phyloP scores from a whole-genome alignment of 2,888 invertebrate species.

The Phaedon cochleariae region DNA sequence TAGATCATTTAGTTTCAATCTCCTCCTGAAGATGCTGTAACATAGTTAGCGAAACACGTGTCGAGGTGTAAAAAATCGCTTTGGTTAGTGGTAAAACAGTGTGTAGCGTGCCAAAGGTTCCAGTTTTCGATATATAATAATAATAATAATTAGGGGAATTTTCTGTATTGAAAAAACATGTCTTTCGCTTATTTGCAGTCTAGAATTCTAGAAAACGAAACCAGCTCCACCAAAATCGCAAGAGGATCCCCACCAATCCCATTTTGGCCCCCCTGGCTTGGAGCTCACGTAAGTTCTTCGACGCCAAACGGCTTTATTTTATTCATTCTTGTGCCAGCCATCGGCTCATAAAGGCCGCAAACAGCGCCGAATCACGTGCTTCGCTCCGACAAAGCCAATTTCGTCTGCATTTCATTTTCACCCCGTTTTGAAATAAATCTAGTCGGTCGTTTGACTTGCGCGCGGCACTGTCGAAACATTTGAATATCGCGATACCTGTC shows the following conservation, averaged over 20 bases:
- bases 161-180: too few relatives aligned
- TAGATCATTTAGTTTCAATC: too few relatives aligned
- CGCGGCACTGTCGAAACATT: background rate
- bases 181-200: too few relatives aligned
- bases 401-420: background rate
- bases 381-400: background rate
- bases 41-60: too few relatives aligned
- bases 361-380: background rate
- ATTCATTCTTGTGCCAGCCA: constrained; percentile 1
- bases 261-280: background rate
- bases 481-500: background rate
- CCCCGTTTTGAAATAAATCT: background rate
- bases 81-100: too few relatives aligned
- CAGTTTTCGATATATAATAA: too few relatives aligned
- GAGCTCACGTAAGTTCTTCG: background rate
- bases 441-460: background rate
- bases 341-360: background rate
- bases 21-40: too few relatives aligned
- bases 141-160: too few relatives aligned
- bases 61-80: too few relatives aligned
- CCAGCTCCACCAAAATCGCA: background rate
- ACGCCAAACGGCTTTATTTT: background rate
- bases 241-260: background rate
- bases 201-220: background rate
- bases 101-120: too few relatives aligned